These are phyloP conservation scores for Leptura quadrifasciata DNA, from an alignment of 2,888 invertebrate genomes.

Conservation along the genomic window DNA sequence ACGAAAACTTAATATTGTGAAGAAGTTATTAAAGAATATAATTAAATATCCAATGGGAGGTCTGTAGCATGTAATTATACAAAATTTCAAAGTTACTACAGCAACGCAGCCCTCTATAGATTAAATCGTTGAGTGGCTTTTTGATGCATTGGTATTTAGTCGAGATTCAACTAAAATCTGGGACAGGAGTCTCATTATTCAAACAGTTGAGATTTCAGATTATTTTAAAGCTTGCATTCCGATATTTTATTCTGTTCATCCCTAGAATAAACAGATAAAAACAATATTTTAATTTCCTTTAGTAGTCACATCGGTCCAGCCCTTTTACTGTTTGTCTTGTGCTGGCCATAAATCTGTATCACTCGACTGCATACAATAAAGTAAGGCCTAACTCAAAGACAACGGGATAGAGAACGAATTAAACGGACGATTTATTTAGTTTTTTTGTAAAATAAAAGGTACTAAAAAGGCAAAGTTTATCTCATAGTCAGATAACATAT, in stretches of 20 bases:
- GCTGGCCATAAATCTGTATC: conserved; percentile 15
- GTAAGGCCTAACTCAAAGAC: not conserved
- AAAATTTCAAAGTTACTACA: too few relatives aligned
- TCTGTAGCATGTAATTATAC: too few relatives aligned
- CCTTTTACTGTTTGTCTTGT: conserved; percentile 18
- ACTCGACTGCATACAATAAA: conserved; percentile 7
- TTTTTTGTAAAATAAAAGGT: conserved; percentile 1
- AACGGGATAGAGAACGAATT: not conserved
- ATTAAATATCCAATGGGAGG: too few relatives aligned
- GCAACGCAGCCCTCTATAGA: too few relatives aligned
- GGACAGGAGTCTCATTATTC: not conserved
- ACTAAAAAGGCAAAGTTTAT: not conserved
- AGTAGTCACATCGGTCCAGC: conserved; percentile 1
- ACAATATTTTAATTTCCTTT: conserved; percentile 15
- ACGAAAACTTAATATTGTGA: too few relatives aligned
- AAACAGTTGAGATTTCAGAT: not conserved
- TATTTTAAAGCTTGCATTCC: not conserved
- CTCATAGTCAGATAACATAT: conserved; percentile 1
- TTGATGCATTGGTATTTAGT: too few relatives aligned
- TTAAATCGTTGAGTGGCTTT: too few relatives aligned
- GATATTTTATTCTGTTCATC: not conserved
- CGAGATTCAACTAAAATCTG: not conserved
- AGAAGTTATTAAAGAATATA: too few relatives aligned
- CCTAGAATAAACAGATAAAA: not conserved
- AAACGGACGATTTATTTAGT: not conserved